Evolutionary conservation across 2,113 vertebrate species (phyloP), one percentile per base, ranked within the genome.

Genomic region (Acrocephalus kingi): DNA sequence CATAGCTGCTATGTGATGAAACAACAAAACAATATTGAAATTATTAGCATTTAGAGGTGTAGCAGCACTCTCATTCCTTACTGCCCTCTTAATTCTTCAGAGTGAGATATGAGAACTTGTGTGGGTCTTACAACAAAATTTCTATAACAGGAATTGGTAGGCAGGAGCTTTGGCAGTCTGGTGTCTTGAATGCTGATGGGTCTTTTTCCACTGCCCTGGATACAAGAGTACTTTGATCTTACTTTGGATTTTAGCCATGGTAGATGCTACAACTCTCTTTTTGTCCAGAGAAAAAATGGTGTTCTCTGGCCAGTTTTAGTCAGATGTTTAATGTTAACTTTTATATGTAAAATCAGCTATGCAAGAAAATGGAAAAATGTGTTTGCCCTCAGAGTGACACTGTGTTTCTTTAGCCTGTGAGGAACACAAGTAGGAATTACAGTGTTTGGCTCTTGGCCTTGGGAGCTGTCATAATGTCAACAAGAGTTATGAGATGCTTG

Each of bases 401-500:
- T 37, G 1, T 92, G 30, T 67, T 91, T 91, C 74, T 94, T 85
- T 80, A 79, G 82, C 30, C 55, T n/a, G 4, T 58, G 63, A 85
- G 43, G 73, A 88, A 49, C 69, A 51, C 1, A 6, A 91, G 35
- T n/a, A 71, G 43, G 76, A 92, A 83, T 83, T 10, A 1, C 0
- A 13, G 17, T 74, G 75, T 88, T 90, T 85, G 71, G 80, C 63
- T 74, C 52, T 71, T 71, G 39, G 72, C 55, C 59, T 63, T 69
- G 56, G 48, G 82, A 90, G 63, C 67, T 52, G 71, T 80, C 86
- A 45, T 3, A 68, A 25, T n/a, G 66, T 94, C 84, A 91, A 10
- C 25, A 64, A 80, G 87, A 93, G 74, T 91, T 93, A 81, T 3
- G 91, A 84, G 87, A 89, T 72, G 43, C 66, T 90, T 76, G 45